Percentiles rank a stretch among this genome's conserved stretches.
Evolutionary conservation across 2,888 invertebrate species (phyloP).

Genomic region (Athrips mouffetella): DNA sequence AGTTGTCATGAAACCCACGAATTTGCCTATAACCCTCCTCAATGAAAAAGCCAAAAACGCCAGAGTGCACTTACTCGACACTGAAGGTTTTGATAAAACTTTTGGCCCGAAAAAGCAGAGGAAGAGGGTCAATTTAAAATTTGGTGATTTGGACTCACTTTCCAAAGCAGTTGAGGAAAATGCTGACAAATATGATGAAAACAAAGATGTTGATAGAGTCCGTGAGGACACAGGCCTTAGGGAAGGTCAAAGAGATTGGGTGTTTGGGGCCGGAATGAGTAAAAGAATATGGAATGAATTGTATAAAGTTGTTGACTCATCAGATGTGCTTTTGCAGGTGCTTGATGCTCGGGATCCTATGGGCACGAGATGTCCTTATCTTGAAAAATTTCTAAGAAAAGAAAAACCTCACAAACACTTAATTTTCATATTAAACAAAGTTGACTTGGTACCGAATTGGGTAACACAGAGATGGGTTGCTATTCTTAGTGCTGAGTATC

Average conservation of each 20-base stretch:
- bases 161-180: conserved; percentile 84
- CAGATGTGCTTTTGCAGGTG: conserved; percentile 97
- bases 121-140: conserved; percentile 90
- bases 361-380: conserved; percentile 95
- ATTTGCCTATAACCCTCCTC: conserved; percentile 94
- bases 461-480: conserved; percentile 99
- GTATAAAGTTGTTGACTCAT: conserved; percentile 99
- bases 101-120: conserved; percentile 97
- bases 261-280: conserved; percentile 97
- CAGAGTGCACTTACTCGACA: conserved; percentile 96
- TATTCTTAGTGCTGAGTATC: conserved; percentile 95
- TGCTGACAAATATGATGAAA: conserved; percentile 86
- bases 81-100: conserved; percentile 94
- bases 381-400: conserved; percentile 93
- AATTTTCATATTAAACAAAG: conserved; percentile 98
- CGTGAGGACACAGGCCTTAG: conserved; percentile 89
- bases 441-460: conserved; percentile 97
- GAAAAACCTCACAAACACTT: conserved; percentile 99
- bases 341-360: conserved; percentile 98
- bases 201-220: conserved; percentile 90
- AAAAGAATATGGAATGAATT: conserved; percentile 99
- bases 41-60: conserved; percentile 95
- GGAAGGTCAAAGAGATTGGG: conserved; percentile 92
- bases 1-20: conserved; percentile 97
- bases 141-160: conserved; percentile 87